phyloP scores from a whole-genome alignment of 2,113 vertebrate species.

The Paralichthys olivaceus region DNA sequence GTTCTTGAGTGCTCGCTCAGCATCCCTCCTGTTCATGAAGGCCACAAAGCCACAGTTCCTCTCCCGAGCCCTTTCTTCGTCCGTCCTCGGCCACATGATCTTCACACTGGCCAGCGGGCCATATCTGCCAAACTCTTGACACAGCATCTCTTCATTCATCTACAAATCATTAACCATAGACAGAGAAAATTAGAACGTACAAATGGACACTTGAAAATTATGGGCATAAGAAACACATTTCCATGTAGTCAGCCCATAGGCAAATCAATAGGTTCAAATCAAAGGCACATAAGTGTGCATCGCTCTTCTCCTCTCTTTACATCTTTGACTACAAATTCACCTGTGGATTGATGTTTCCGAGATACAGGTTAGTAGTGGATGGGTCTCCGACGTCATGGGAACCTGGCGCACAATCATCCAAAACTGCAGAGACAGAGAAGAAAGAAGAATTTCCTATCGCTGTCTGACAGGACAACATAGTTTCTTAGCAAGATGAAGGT shows the following conservation, averaged over 20 bases:
- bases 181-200: neutral
- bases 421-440: conserved; percentile 82
- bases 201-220: neutral
- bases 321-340: conserved; percentile 68
- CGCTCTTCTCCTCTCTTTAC: neutral
- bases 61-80: conserved; percentile 97
- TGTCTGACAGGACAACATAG: conserved; percentile 33
- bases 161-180: conserved; percentile 51
- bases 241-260: neutral
- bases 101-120: conserved; percentile 98
- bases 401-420: conserved; percentile 97
- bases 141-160: conserved; percentile 99
- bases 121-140: conserved; percentile 98
- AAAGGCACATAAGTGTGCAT: neutral
- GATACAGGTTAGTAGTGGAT: conserved; percentile 97
- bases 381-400: conserved; percentile 99
- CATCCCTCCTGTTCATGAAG: conserved; percentile 99
- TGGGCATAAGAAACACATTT: neutral
- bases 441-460: conserved; percentile 70
- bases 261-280: neutral
- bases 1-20: conserved; percentile 96
- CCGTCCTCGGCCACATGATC: conserved; percentile 99
- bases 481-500: conserved; percentile 63
- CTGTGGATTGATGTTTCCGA: conserved; percentile 99
- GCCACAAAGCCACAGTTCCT: conserved; percentile 99